Base-by-base conservation (phyloP, 2,113 vertebrate species). In the Myiozetetes cayanensis region DNA sequence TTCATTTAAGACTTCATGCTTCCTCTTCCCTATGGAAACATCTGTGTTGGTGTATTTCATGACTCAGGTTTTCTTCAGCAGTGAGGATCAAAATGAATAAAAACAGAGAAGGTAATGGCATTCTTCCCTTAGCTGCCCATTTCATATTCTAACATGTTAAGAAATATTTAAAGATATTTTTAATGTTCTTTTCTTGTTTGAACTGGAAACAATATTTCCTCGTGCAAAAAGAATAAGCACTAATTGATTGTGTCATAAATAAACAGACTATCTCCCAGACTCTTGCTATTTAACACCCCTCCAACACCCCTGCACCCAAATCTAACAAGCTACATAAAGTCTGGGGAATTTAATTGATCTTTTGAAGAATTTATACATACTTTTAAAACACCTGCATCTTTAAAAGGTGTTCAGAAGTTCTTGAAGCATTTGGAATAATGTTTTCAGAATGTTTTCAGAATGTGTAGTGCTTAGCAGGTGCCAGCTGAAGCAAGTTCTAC, bases 351-450 rank as follows among this genome's bases (percentile, higher is more conserved):
- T 87, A 85, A 87, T 58, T 91, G 66, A 84, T 59, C 31, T 91
- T 92, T 61, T 92, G 84, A 89, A 55, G 77, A 66, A 76, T 89
- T 96, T 89, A 41, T 91, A 46, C 41, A 16, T 58, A 43, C 66
- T 76, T 61, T 91, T 43, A 89, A 89, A 97, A 82, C 95, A 96
- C 62, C 85, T 95, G 89, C 67, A 56, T 85, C 76, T 85, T 93
- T 67, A 63, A 70, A 92, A 92, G 14, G 35, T 72, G 25, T 63
- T 83, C 89, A 84, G 76, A 92, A 83, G 12, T 89, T 95, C 55
- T 87, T 84, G 86, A 90, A 92, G 52, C 44, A 63, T 94, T 90
- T 93, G 44, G 47, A 95, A 77, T 90, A 92, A 86, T 56, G 75
- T 33, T 94, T 95, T 89, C 78, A 89, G 37, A 66, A 73, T 81